These are phyloP conservation scores for Heliopora coerulea DNA, from an alignment of 92 coral and sea anemone species.

Conservation along the genomic window DNA sequence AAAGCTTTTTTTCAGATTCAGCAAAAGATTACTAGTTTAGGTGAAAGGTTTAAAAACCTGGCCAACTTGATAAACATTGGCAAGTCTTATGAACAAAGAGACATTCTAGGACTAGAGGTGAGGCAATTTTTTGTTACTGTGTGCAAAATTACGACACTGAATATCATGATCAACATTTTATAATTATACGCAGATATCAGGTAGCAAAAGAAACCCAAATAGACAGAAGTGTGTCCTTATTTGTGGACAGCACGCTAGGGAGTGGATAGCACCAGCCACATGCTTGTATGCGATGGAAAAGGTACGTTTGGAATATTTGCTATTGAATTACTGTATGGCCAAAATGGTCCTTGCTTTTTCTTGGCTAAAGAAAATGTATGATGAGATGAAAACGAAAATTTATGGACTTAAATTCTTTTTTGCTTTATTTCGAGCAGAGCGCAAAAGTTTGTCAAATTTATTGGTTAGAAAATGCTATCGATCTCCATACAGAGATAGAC, in stretches of 20 bases:
- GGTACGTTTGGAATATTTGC: slow-evolving; percentile 53
- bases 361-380: too few relatives aligned
- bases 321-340: too few relatives aligned
- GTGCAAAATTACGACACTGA: neutral
- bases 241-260: slow-evolving; percentile 94
- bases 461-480: too few relatives aligned
- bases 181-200: slow-evolving; percentile 43
- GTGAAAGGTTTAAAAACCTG: neutral
- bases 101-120: slow-evolving; percentile 30
- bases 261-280: slow-evolving; percentile 85
- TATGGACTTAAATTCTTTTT: too few relatives aligned
- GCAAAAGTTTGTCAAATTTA: too few relatives aligned
- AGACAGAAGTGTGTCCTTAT: slow-evolving; percentile 75
- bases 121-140: neutral
- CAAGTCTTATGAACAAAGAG: neutral
- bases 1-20: slow-evolving; percentile 12
- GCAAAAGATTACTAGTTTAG: slow-evolving; percentile 12
- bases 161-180: neutral
- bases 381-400: too few relatives aligned
- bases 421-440: too few relatives aligned
- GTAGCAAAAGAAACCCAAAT: slow-evolving; percentile 24
- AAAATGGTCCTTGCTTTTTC: too few relatives aligned
- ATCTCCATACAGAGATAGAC: too few relatives aligned
- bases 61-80: slow-evolving; percentile 10
- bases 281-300: slow-evolving; percentile 78